Conservation (phyloP, 2,888 invertebrate genomes). For the Listrodromus nycthemerus region DNA sequence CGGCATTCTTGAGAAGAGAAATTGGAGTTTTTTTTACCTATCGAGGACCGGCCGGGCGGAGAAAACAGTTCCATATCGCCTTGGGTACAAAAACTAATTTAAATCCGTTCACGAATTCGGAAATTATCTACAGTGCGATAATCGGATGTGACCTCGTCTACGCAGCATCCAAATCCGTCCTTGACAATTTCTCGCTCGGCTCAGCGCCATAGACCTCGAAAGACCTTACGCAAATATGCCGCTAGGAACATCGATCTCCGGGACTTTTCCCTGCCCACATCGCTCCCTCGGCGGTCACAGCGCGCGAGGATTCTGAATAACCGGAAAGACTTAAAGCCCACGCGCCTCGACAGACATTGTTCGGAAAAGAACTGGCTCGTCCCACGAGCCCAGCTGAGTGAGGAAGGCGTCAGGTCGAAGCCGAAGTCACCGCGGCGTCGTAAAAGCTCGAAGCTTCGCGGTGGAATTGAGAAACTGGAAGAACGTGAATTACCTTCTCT, state of each 20-base stretch:
- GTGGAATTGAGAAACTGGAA: slow-evolving; percentile 26
- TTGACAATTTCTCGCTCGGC: background rate
- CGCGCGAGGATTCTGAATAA: slow-evolving; percentile 43
- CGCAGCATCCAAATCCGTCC: background rate
- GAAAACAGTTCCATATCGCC: too few relatives aligned
- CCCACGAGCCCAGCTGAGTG: slow-evolving; percentile 23
- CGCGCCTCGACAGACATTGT: slow-evolving; percentile 29
- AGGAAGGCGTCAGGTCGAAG: slow-evolving; percentile 37
- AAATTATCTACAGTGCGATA: background rate
- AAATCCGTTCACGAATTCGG: too few relatives aligned
- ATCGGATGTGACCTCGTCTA: background rate
- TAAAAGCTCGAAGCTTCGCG: slow-evolving; percentile 55
- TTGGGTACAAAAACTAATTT: too few relatives aligned
- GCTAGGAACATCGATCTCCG: slow-evolving; percentile 1
- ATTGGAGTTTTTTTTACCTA: background rate
- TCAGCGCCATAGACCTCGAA: background rate
- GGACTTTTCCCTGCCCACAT: slow-evolving; percentile 8
- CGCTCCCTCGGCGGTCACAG: slow-evolving; percentile 6
- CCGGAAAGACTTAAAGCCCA: slow-evolving; percentile 58
- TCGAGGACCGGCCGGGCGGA: too few relatives aligned
- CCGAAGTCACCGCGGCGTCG: slow-evolving; percentile 50
- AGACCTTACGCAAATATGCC: background rate
- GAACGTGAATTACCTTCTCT: slow-evolving; percentile 50
- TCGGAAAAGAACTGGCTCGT: slow-evolving; percentile 34
- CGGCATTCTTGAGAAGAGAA: background rate